Conservation (phyloP, 2,113 vertebrate genomes). For the Aythya baeri region DNA sequence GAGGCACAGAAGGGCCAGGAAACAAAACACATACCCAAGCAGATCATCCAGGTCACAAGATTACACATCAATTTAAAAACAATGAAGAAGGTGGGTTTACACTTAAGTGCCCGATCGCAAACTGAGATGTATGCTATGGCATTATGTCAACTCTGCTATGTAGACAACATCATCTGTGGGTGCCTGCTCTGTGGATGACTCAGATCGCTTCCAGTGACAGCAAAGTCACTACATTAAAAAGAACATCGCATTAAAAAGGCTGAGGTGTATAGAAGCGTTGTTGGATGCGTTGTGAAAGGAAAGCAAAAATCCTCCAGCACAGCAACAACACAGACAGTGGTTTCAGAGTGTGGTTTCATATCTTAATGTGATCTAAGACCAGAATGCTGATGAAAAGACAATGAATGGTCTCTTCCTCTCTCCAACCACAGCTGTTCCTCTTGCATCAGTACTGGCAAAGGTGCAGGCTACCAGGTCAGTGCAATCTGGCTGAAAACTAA, state of each 20-base stretch:
- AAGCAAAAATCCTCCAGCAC: not conserved
- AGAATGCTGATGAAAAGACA: not conserved
- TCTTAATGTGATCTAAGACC: not conserved
- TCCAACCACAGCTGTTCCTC: not conserved
- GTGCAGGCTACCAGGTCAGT: not conserved
- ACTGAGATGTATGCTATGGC: not conserved
- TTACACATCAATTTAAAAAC: not conserved
- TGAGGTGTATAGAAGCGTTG: not conserved
- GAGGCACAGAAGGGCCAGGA: not conserved
- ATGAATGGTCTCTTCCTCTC: not conserved
- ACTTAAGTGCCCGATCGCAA: not conserved
- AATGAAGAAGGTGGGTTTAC: not conserved
- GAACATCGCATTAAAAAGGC: not conserved
- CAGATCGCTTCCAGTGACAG: not conserved
- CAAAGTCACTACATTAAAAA: not conserved
- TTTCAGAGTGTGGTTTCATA: not conserved
- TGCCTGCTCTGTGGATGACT: not conserved
- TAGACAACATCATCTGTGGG: not conserved
- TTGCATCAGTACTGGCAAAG: not conserved
- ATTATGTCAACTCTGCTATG: not conserved
- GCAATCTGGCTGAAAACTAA: not conserved
- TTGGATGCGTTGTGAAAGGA: not conserved
- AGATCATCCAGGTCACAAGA: not conserved
- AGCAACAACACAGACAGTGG: not conserved
- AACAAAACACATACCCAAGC: not conserved